A percentile compares a stretch with the other conserved stretches of the same genome.
Evolutionary conservation across 35 echinoderm and acorn worm species (phyloP).

Genomic region (Holothuria glaberrima): DNA sequence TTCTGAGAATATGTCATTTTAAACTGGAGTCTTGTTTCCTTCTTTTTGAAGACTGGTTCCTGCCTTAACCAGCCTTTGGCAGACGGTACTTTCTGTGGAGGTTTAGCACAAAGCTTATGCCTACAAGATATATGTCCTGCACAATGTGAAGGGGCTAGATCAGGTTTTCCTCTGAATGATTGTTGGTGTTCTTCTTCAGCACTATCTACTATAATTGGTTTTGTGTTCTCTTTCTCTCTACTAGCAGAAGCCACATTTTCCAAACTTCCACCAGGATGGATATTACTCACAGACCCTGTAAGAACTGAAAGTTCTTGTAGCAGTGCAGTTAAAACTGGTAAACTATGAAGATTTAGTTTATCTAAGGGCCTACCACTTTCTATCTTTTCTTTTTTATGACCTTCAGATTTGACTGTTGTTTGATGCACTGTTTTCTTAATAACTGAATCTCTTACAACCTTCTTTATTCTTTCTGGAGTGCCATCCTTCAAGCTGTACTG

Average conservation of each 20-base stretch:
- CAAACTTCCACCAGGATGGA: neutral
- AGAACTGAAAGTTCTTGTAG: conserved; percentile 78
- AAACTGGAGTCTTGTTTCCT: conserved; percentile 71
- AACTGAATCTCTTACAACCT: conserved; percentile 25
- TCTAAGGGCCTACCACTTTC: conserved; percentile 8
- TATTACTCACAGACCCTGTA: neutral
- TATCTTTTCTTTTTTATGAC: neutral
- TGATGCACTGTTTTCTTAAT: neutral
- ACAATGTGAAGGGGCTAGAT: conserved; percentile 28
- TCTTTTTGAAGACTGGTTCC: conserved; percentile 50
- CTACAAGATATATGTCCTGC: conserved; percentile 47
- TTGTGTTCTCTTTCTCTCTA: conserved; percentile 9
- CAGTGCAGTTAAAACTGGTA: conserved; percentile 78
- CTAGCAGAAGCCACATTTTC: neutral
- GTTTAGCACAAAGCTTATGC: conserved; percentile 69
- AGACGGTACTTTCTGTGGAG: conserved; percentile 61
- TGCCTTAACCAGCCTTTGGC: conserved; percentile 78
- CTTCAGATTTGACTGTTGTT: neutral
- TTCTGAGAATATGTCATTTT: conserved; percentile 87
- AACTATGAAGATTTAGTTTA: neutral
- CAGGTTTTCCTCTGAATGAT: conserved; percentile 1
- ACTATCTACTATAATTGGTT: neutral
- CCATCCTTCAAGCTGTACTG: conserved; percentile 38
- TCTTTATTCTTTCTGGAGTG: conserved; percentile 30
- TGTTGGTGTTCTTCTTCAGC: conserved; percentile 10